Conservation (phyloP, 53 echinoderm and acorn worm genomes). For the Astropecten irregularis region DNA sequence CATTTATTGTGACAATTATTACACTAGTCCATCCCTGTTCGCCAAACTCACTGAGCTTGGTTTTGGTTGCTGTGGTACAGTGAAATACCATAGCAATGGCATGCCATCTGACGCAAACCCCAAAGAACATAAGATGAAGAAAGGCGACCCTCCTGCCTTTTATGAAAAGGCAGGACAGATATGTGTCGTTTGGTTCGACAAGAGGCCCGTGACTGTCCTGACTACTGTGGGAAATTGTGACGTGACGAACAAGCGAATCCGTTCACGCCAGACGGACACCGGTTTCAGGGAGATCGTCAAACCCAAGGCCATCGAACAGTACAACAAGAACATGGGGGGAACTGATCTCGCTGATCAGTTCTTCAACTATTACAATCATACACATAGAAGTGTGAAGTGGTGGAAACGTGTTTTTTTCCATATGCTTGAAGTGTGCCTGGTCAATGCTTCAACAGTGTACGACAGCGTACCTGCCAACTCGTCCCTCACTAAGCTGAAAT, state of each 20-base stretch:
- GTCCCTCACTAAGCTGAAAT: neutral
- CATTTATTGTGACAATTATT: constrained; percentile 22
- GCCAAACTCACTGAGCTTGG: neutral
- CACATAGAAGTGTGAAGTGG: neutral
- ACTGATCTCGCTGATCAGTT: neutral
- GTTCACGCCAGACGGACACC: neutral
- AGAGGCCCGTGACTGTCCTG: neutral
- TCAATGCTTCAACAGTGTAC: neutral
- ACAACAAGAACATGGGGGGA: neutral
- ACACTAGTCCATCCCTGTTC: constrained; percentile 12
- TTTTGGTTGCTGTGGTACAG: constrained; percentile 19
- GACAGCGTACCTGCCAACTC: neutral
- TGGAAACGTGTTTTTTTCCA: constrained; percentile 9
- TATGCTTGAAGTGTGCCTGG: neutral
- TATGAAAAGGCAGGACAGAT: neutral
- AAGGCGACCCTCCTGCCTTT: constrained; percentile 5
- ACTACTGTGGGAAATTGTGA: neutral
- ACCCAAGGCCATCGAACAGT: neutral
- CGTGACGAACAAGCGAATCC: neutral
- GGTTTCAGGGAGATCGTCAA: neutral
- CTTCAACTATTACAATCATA: neutral
- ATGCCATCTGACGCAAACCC: neutral
- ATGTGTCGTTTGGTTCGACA: constrained; percentile 25
- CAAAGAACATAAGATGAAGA: neutral
- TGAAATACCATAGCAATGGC: neutral